phyloP scores from a whole-genome alignment of 2,113 vertebrate genomes.

The Heterochromis multidens region DNA sequence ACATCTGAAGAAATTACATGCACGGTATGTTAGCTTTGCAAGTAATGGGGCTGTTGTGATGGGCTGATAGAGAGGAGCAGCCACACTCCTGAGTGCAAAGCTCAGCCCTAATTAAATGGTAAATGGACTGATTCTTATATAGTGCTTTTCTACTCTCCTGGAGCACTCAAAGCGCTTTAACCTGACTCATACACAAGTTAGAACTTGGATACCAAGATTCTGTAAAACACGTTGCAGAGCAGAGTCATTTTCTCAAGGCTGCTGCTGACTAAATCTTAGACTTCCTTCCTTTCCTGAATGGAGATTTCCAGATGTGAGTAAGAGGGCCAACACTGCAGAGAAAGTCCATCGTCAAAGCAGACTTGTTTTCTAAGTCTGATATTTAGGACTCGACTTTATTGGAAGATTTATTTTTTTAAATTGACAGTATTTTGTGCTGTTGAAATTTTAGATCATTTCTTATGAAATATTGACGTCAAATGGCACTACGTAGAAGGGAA shows the following conservation, averaged over 20 bases:
- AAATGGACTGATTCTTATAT: too few relatives aligned
- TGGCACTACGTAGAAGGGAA: background rate
- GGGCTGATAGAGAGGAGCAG: background rate
- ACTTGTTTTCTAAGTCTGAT: background rate
- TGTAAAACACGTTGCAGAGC: background rate
- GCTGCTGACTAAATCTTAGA: background rate
- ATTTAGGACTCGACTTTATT: background rate
- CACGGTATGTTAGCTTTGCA: background rate
- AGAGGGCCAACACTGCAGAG: background rate
- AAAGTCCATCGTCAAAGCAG: background rate
- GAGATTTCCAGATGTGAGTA: background rate
- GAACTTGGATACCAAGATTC: background rate
- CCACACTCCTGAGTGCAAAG: background rate
- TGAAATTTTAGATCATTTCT: background rate
- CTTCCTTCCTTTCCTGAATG: background rate
- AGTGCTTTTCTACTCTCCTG: too few relatives aligned
- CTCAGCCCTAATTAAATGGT: background rate
- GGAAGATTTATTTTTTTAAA: background rate
- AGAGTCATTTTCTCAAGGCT: accelerated
- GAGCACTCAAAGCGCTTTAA: too few relatives aligned
- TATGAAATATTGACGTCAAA: background rate
- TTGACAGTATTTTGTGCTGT: background rate
- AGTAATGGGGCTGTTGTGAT: background rate
- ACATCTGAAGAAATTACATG: accelerated
- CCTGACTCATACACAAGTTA: background rate